These are phyloP conservation scores for Cirrhinus mrigala DNA, from an alignment of 2,797 vertebrate genomes.

Conservation along the genomic window DNA sequence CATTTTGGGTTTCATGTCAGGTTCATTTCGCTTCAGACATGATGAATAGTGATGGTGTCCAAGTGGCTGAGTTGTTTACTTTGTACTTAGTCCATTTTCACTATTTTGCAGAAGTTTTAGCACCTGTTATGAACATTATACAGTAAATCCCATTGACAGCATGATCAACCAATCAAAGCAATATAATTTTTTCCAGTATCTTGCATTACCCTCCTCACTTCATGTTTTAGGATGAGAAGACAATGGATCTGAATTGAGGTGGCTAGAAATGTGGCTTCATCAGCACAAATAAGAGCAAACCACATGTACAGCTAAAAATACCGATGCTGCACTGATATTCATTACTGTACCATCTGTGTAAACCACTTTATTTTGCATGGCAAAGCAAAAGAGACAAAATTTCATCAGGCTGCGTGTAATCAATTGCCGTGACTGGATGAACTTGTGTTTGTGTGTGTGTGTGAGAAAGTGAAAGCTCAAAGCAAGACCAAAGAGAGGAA, in stretches of 20 bases:
- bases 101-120: neutral
- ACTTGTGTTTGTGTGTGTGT: neutral
- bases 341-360: conserved; percentile 43
- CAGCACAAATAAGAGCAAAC: conserved; percentile 47
- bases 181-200: neutral
- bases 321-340: conserved; percentile 34
- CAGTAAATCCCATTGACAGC: neutral
- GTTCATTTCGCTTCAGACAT: neutral
- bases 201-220: neutral
- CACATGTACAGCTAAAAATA: conserved; percentile 44
- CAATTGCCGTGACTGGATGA: conserved; percentile 15
- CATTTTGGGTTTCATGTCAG: neutral
- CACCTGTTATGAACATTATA: neutral
- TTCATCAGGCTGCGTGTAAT: conserved; percentile 24
- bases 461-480: neutral
- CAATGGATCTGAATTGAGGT: neutral
- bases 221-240: neutral
- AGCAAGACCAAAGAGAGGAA: neutral
- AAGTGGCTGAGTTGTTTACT: neutral
- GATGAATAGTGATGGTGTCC: neutral
- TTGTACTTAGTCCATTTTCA: neutral
- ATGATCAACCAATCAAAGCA: neutral
- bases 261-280: conserved; percentile 33
- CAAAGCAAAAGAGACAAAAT: conserved; percentile 16
- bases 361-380: conserved; percentile 37